Evolutionary conservation across 2,888 invertebrate genomes (phyloP).

Genomic region (Elegia similella): DNA sequence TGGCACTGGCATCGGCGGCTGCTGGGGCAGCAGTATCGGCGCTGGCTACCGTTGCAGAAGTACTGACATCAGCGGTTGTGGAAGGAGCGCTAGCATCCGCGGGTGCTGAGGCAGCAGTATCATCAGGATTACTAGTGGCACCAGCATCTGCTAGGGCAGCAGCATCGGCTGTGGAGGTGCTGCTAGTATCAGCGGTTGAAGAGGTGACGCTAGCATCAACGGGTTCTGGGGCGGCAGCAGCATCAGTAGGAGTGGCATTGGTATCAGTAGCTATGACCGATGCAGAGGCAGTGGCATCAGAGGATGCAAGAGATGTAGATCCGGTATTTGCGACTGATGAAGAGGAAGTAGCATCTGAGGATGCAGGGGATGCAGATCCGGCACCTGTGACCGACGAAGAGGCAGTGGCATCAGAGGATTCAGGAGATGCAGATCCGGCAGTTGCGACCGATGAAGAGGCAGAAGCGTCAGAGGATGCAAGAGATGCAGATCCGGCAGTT

Average conservation of each 20-base stretch:
- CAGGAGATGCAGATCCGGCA: not conserved
- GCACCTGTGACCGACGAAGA: not conserved
- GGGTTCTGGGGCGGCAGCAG: not conserved
- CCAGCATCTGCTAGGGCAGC: not conserved
- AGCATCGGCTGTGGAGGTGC: not conserved
- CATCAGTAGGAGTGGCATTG: not conserved
- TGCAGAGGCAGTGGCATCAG: not conserved
- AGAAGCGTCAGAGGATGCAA: not conserved
- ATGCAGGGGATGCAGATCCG: not conserved
- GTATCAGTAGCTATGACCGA: not conserved
- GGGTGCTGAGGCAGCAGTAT: not conserved
- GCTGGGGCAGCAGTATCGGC: not conserved
- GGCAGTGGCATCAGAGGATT: not conserved
- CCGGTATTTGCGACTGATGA: no score
- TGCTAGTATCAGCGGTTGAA: not conserved
- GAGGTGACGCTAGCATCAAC: not conserved
- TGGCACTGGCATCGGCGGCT: not conserved
- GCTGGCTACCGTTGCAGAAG: not conserved
- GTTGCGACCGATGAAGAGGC: not conserved
- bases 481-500: not conserved
- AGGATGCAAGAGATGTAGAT: not conserved
- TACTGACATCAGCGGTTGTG: not conserved
- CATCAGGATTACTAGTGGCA: not conserved
- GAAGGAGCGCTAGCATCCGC: no score
- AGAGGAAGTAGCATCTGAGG: not conserved